Base-by-base conservation (phyloP, 2,888 invertebrate species). In the Hyposoter dolosus region DNA sequence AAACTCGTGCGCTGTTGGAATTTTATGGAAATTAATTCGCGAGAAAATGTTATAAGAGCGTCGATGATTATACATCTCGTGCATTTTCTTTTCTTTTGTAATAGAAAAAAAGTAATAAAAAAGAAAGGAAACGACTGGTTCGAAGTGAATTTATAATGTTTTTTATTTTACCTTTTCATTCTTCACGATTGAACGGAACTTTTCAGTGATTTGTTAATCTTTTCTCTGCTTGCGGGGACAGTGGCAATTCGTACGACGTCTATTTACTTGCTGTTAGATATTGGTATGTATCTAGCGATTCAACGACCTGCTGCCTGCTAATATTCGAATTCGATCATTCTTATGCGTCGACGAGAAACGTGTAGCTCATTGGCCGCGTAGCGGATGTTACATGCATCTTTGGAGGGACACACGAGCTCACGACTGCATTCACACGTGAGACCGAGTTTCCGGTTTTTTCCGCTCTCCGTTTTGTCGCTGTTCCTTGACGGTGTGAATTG, bases 11-110 rank as follows among this genome's bases (percentile, higher is more conserved):
- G 28, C 4, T 47, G 47, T 32, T n/a, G 10, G 45, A 45, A 32
- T 28, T 7, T 6, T n/a, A 47, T 23, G 5, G 23, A 17, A 63
- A 75, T 28, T 50, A 35, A 77, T 32, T 35, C 28, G 63, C 32
- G 63, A 43, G 19, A 23, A 60, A 60, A 60, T 28, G n/a, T 50
- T 35, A 6, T n/a, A 28, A 19, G 43, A 68, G 50, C 12, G 15
- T 78, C 17, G 23, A 53, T 28, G 23, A 66, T 68, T 19, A 28
- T 19, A 53, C 53, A 43, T 77, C 66, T 66, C 76, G 32, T 35
- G 65, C 23, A 60, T 9, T 68, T 65, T 17, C 53, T 78, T 68
- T 47, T 45, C 76, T 76, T 76, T 76, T 76, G 76, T 76, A 76
- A 76, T 19, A 47, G 45, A 45, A 6, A 43, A n/a, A 45, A 63